Conservation (phyloP, 2,113 vertebrate genomes). For the Odocoileus hemionus region DNA sequence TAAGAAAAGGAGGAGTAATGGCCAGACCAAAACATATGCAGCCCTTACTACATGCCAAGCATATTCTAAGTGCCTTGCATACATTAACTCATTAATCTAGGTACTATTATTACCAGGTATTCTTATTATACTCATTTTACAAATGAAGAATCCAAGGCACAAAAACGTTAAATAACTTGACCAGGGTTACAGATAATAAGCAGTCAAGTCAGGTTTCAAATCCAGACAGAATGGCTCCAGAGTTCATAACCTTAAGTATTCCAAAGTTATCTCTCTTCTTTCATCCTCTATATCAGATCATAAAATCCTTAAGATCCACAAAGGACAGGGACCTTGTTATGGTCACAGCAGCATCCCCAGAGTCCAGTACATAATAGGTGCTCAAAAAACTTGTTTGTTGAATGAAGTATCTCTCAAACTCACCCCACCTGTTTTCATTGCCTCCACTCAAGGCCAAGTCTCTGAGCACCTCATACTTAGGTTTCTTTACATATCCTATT, state of each 20-base stretch:
- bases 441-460: background rate
- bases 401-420: background rate
- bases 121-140: conserved; percentile 1
- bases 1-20: background rate
- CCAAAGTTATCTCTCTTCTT: background rate
- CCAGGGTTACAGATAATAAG: conserved; percentile 13
- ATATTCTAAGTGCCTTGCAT: background rate
- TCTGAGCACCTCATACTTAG: background rate
- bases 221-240: background rate
- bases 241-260: background rate
- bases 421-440: background rate
- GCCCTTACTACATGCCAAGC: background rate
- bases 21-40: background rate
- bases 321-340: background rate
- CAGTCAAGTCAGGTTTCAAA: conserved; percentile 14
- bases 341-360: background rate
- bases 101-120: background rate
- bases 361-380: background rate
- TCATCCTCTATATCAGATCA: background rate
- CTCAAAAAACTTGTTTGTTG: background rate
- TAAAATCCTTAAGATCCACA: background rate
- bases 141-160: background rate
- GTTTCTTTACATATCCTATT: background rate
- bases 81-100: conserved; percentile 20
- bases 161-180: background rate